Percentiles rank a stretch among this genome's conserved stretches.
These are phyloP conservation scores for Mactromeris polynyma DNA, from an alignment of 2,888 invertebrate genomes.

Conservation along the genomic window DNA sequence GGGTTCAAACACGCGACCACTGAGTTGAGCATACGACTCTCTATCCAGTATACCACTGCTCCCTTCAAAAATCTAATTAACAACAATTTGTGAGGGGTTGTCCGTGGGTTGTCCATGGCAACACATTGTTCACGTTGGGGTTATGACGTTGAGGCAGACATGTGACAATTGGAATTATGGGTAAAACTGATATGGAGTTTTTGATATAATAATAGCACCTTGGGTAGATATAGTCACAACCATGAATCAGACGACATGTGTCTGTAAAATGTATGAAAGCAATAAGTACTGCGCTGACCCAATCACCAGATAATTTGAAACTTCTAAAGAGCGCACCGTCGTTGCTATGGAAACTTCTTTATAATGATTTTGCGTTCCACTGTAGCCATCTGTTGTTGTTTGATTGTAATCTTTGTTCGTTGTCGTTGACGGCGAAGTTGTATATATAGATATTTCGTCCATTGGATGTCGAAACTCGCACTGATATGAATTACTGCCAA, in stretches of 20 bases:
- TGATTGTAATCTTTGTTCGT: not conserved
- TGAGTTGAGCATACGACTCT: too few relatives aligned
- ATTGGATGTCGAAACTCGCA: slow-evolving; percentile 72
- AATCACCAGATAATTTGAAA: not conserved
- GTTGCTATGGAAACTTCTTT: slow-evolving; percentile 26
- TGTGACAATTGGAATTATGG: not conserved
- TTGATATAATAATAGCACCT: slow-evolving; percentile 23
- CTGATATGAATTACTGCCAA: slow-evolving; percentile 53
- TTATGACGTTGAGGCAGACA: too few relatives aligned
- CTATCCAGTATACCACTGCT: too few relatives aligned
- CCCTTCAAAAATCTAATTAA: too few relatives aligned
- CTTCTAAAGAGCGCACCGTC: not conserved
- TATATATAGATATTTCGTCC: slow-evolving; percentile 74
- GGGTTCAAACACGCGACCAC: too few relatives aligned
- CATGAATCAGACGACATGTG: not conserved
- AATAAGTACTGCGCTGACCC: not conserved
- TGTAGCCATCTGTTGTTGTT: slow-evolving; percentile 1
- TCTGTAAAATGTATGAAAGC: not conserved
- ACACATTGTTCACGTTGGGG: too few relatives aligned
- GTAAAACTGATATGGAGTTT: not conserved
- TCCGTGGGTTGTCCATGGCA: too few relatives aligned
- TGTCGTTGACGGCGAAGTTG: slow-evolving; percentile 70
- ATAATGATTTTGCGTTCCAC: slow-evolving; percentile 18
- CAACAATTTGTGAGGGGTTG: too few relatives aligned
- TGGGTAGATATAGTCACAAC: slow-evolving; percentile 1